Conservation (phyloP, 1,140 invertebrate species). For the Euschistus heros region DNA sequence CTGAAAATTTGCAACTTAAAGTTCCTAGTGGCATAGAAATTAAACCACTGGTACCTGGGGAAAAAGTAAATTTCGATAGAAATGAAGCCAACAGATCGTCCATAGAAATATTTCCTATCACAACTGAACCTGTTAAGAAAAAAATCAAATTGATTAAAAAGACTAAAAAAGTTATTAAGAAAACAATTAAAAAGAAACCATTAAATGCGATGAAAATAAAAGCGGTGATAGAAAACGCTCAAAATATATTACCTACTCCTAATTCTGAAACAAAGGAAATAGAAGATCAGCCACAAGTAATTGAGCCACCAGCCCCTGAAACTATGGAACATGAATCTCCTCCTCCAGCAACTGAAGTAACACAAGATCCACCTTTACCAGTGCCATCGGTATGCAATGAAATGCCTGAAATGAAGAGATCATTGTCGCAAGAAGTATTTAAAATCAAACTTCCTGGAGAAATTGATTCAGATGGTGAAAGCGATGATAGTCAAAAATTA, state of each 20-base stretch:
- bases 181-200: not conserved
- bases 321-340: not conserved
- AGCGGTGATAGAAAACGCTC: not conserved
- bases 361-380: not conserved
- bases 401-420: not conserved
- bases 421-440: slow-evolving; percentile 35
- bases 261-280: not conserved
- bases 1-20: not conserved
- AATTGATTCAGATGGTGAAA: slow-evolving; percentile 41
- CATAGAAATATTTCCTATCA: slow-evolving; percentile 12
- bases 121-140: not conserved
- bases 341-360: no score
- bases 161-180: not conserved
- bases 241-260: not conserved
- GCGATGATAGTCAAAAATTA: slow-evolving; percentile 46
- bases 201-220: not conserved
- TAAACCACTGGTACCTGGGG: slow-evolving; percentile 5
- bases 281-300: not conserved
- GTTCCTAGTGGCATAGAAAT: slow-evolving; percentile 8
- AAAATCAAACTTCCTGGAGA: slow-evolving; percentile 40
- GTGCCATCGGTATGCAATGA: not conserved
- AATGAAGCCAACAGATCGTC: not conserved
- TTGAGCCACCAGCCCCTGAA: not conserved
- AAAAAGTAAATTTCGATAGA: not conserved
- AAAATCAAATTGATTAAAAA: not conserved